Base-by-base conservation (phyloP, 2,113 vertebrate species). In the Aspidoscelis tigris region DNA sequence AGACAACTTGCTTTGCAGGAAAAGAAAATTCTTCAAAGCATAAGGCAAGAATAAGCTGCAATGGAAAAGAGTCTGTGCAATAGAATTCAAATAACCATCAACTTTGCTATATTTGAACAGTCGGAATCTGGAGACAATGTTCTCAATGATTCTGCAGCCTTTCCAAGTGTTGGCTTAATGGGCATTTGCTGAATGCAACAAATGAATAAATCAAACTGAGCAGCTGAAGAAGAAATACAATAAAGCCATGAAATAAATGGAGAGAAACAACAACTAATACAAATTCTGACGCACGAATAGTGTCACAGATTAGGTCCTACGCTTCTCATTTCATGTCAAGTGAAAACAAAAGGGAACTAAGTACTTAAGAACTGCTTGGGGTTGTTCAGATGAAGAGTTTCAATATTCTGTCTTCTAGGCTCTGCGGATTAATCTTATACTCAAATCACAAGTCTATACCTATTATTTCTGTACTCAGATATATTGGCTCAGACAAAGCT, bases 131-230 rank as follows among this genome's bases (percentile, higher is more conserved):
- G 5, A 58, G 71, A 61, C 80, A 73, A 73, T 22, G 22, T 81
- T 72, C 70, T 72, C 16, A 26, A 24, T 72, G 53, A 73, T n/a
- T 64, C 39, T 65, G 72, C 39, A 21, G n/a, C 44, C 44, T 75
- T 75, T 71, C 33, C 53, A 81, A 61, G 69, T 33, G 61, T 26
- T 43, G 69, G 33, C 44, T 39, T 66, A 44, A 21, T 50, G 58
- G 58, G 4, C 58, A 83, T 50, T n/a, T 66, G 43, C 26, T 64
- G 43, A 66, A 66, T 43, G 41, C 39, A n/a, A 33, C 61, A 83
- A 83, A 50, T 75, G 64, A 75, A 47, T 75, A 65, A 76, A 39
- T 41, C 55, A 74, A 74, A 5, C 55, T 61, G 69, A 75, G 21
- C 61, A 75, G 43, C 43, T 82, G 20, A 47, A 75, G 53, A 11